phyloP scores from a whole-genome alignment of 2,113 vertebrate species.

The Mionectes macconnelli region DNA sequence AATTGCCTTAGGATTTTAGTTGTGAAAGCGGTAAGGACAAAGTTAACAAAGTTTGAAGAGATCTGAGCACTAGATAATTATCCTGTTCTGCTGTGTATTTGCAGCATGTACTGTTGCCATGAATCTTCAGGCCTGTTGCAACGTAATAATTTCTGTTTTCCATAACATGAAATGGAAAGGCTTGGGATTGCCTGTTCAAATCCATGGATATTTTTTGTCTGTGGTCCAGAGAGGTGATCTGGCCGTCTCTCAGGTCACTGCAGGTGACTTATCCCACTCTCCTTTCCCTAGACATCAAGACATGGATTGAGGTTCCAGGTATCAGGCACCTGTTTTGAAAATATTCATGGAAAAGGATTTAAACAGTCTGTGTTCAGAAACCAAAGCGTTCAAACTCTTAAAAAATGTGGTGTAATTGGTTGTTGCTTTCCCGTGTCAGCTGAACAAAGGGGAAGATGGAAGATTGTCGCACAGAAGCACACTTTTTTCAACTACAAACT shows the following conservation, averaged over 20 bases:
- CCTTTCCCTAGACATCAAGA: not conserved
- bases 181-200: not conserved
- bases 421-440: not conserved
- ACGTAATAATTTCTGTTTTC: not conserved
- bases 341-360: not conserved
- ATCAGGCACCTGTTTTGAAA: not conserved
- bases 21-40: constrained; percentile 8
- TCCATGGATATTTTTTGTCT: not conserved
- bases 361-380: not conserved
- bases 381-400: not conserved
- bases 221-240: not conserved
- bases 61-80: constrained; percentile 11
- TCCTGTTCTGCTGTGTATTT: not conserved
- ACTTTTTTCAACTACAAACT: not conserved
- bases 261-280: not conserved
- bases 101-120: not conserved
- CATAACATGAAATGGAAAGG: not conserved
- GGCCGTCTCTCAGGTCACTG: not conserved
- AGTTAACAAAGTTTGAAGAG: constrained; percentile 16
- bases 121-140: constrained; percentile 16
- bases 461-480: not conserved
- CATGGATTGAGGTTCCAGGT: not conserved
- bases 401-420: not conserved
- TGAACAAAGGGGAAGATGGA: not conserved
- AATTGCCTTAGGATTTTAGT: constrained; percentile 19